These are phyloP conservation scores for Drosophila bipectinata DNA, from an alignment of 1,140 invertebrate genomes.

Conservation along the genomic window DNA sequence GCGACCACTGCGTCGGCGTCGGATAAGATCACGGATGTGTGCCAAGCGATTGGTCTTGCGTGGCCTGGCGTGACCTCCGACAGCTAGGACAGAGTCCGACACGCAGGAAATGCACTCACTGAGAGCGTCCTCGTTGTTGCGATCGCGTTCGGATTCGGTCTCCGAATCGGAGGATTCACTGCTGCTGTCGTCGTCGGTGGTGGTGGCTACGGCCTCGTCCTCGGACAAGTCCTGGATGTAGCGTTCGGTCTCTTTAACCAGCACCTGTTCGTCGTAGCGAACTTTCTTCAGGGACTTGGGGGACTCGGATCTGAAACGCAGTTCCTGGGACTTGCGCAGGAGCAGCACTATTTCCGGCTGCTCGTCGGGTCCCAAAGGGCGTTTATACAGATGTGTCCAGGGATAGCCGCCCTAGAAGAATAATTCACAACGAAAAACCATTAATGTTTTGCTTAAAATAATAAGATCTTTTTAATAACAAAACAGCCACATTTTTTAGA, in stretches of 20 bases:
- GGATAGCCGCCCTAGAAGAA: slow-evolving; percentile 87
- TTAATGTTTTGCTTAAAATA: neutral
- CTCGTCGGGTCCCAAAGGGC: slow-evolving; percentile 84
- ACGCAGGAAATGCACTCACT: slow-evolving; percentile 83
- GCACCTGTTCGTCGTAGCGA: slow-evolving; percentile 78
- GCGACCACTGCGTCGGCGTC: slow-evolving; percentile 70
- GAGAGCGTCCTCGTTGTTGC: slow-evolving; percentile 71
- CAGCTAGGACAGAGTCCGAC: slow-evolving; percentile 76
- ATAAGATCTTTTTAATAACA: no score
- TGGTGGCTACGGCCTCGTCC: slow-evolving; percentile 62
- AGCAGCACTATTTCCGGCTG: slow-evolving; percentile 84
- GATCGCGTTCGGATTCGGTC: slow-evolving; percentile 49
- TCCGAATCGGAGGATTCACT: slow-evolving; percentile 64
- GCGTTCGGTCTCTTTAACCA: slow-evolving; percentile 79
- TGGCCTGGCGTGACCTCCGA: slow-evolving; percentile 65
- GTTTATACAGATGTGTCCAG: slow-evolving; percentile 88
- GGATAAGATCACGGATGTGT: slow-evolving; percentile 63
- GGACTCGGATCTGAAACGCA: slow-evolving; percentile 79
- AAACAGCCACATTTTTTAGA: neutral
- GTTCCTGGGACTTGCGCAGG: slow-evolving; percentile 79
- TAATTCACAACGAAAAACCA: neutral
- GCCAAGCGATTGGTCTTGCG: slow-evolving; percentile 66
- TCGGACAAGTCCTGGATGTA: slow-evolving; percentile 81
- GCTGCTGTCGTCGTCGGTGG: slow-evolving; percentile 58
- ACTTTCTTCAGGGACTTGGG: slow-evolving; percentile 82